Base-by-base conservation (phyloP, 2,797 vertebrate species). In the Heliangelus exortis region DNA sequence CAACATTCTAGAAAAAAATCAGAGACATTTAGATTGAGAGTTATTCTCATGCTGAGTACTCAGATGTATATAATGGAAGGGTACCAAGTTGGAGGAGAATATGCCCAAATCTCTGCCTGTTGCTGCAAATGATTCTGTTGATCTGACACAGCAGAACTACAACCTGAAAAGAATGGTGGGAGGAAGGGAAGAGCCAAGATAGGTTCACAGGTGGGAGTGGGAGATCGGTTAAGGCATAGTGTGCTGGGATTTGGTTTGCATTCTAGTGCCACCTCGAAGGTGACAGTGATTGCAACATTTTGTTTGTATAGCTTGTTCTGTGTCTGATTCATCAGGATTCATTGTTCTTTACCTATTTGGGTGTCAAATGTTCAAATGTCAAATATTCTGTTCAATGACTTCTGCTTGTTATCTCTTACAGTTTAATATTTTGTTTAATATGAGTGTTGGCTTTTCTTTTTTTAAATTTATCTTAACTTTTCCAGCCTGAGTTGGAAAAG, bases 261-360 rank as follows among this genome's bases (percentile, higher is more conserved):
- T 90, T 81, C 57, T 18, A 65, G 16, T 71, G 43, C 5, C 10
- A 9, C 16, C 12, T 43, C 34, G n/a, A 63, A 71, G n/a, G 23
- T 71, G 53, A 11, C 28, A 55, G 7, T 12, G 5, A 36, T 26
- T n/a, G 29, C 25, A 31, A 15, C 31, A 59, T 67, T 79, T 43
- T 26, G 21, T 62, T 53, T 4, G 0, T n/a, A 7, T 7, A 71
- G 23, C 2, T 26, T 41, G n/a, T 57, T 18, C 16, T 0, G 0
- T 33, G 9, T 14, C 12, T 59, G 13, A 48, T 55, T 71, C 5
- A 8, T 76, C 18, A 57, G 26, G 48, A 43, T 14, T 48, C 18
- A 7, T 7, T 76, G 28, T 20, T 12, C 28, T 79, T 74, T 74
- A 23, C 18, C 7, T 73, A 0, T 65, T 57, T n/a, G 14, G 3